phyloP scores from a whole-genome alignment of 35 echinoderm and acorn worm species.

The Nesometra sesokonis region DNA sequence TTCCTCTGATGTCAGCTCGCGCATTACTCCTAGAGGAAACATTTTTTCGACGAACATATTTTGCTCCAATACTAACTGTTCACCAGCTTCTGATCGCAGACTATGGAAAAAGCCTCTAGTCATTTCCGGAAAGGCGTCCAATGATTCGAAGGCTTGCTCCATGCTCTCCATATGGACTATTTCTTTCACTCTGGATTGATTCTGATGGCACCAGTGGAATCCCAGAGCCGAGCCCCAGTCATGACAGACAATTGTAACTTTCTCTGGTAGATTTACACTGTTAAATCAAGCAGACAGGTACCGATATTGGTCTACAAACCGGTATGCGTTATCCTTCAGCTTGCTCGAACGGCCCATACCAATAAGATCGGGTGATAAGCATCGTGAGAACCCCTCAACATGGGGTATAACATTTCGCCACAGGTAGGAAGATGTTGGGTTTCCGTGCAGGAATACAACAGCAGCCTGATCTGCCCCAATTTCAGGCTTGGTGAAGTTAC shows the following conservation, averaged over 20 bases:
- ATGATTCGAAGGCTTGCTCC: constrained; percentile 7
- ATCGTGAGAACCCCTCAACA: no score
- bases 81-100: constrained; percentile 61
- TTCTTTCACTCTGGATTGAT: constrained; percentile 47
- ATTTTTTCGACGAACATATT: constrained; percentile 74
- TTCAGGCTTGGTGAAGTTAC: constrained; percentile 10
- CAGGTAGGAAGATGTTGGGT: no score
- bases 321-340: constrained; percentile 36
- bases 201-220: constrained; percentile 65
- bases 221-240: no score
- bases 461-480: no score
- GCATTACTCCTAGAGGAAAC: constrained; percentile 33
- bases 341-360: constrained; percentile 77
- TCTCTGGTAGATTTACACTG: constrained; percentile 46
- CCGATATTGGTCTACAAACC: constrained; percentile 67
- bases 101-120: constrained; percentile 33
- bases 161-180: no score
- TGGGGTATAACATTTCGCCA: no score
- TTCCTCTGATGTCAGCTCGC: constrained; percentile 45
- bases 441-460: no score
- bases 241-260: constrained; percentile 71
- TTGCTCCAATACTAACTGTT: constrained; percentile 63
- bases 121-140: constrained; percentile 44
- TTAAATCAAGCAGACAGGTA: constrained; percentile 83
- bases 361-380: constrained; percentile 87